These are phyloP conservation scores for Dynastes hyllus DNA, from an alignment of 2,888 invertebrate genomes.

Conservation along the genomic window DNA sequence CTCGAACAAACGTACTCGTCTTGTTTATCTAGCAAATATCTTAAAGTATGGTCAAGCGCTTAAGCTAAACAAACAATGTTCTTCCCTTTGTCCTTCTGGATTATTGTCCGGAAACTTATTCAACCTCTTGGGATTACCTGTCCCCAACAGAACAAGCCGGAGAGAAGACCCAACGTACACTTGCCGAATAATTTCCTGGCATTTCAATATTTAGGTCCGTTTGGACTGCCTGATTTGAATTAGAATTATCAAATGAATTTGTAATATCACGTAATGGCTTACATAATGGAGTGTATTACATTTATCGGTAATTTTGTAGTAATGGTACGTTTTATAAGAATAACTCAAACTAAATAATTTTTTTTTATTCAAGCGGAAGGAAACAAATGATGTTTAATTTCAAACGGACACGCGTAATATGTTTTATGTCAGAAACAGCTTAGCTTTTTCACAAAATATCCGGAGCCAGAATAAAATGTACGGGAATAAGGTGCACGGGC, in stretches of 20 bases:
- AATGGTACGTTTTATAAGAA: too few relatives aligned
- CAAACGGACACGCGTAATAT: too few relatives aligned
- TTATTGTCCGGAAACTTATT: conserved; percentile 26
- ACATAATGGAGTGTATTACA: too few relatives aligned
- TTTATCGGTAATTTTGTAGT: too few relatives aligned
- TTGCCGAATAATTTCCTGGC: conserved; percentile 10
- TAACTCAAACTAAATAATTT: too few relatives aligned
- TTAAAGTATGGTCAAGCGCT: conserved; percentile 32
- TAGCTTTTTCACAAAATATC: too few relatives aligned
- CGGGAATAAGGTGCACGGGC: too few relatives aligned
- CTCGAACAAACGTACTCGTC: conserved; percentile 4
- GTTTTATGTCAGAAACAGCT: too few relatives aligned
- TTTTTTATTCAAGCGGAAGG: neutral
- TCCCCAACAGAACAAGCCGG: neutral
- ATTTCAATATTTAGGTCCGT: conserved; percentile 5
- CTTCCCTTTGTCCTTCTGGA: conserved; percentile 17
- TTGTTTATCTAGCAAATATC: conserved; percentile 28
- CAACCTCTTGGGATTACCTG: conserved; percentile 19
- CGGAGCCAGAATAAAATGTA: too few relatives aligned
- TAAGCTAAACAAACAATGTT: conserved; percentile 16
- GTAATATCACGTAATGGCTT: neutral
- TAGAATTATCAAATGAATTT: conserved; percentile 5
- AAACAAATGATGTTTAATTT: neutral
- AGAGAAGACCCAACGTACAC: conserved; percentile 13
- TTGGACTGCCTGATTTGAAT: neutral